Evolutionary conservation across 1,140 invertebrate species (phyloP), one percentile per base, ranked within the genome.

Genomic region (Brachionus manjavacas): DNA sequence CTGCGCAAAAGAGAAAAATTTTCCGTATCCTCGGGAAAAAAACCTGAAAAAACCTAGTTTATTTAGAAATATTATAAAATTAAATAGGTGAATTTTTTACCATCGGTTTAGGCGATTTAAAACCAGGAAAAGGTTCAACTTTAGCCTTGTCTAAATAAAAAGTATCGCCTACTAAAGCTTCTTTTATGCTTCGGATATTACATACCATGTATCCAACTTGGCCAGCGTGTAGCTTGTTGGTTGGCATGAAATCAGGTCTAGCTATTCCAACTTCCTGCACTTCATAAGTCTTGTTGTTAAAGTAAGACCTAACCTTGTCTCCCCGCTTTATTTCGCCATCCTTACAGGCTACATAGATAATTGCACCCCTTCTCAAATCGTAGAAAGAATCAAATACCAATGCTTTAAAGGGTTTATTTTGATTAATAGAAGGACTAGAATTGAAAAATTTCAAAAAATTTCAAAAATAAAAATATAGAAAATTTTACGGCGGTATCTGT

Each of bases 381-480:
- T 93, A 97, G 94, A 95, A 97, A 64, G 94, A 96, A 88, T 99
- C 97, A 91, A 98, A 97, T 60, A 98, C 90, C 20, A 98, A 89
- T 0, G 94, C 94, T 88, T 92, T 92, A 55, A 97, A 93, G 23
- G 93, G 91, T 25, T 91, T 91, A 8, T 92, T 86, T 84, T 91
- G 88, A 83, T 89, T 88, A 80, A 86, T 88, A 11, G 23, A 84
- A 4, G 96, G 96, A 2, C 90, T 91, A 85, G 39, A 88, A 86
- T 39, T 64, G 16, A 20, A 28, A 4, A 79, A 41, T n/a, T 78
- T 2, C 14, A 16, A 4, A 60, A 1, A 46, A 25, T 55, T 25
- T 23, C 16, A 8, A n/a, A 2, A 43, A 31, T 64, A 16, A 14
- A 70, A 9, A 20, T 46, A 35, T 11, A 49, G 35, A 70, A 85